These are phyloP conservation scores for Zoanthus solanderi DNA, from an alignment of 92 coral and sea anemone species.

Conservation along the genomic window DNA sequence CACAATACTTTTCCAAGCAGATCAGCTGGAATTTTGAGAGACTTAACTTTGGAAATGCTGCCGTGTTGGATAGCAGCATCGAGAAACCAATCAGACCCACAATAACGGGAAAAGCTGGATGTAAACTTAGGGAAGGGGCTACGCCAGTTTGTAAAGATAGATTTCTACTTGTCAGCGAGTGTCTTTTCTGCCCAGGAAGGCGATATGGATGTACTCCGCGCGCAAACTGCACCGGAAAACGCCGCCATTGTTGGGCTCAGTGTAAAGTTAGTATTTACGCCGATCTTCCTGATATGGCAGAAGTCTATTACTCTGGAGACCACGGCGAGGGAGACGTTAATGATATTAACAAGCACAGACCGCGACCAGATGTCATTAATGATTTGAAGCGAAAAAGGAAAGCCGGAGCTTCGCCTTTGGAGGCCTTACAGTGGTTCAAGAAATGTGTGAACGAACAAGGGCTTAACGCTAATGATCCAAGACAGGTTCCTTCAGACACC, in stretches of 20 bases:
- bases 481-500: constrained; percentile 75
- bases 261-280: constrained; percentile 92
- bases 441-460: constrained; percentile 80
- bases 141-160: constrained; percentile 88
- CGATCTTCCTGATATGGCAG: constrained; percentile 80
- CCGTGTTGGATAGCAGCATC: constrained; percentile 81
- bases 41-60: constrained; percentile 91
- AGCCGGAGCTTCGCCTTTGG: constrained; percentile 74
- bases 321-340: constrained; percentile 91
- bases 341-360: constrained; percentile 84
- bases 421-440: constrained; percentile 81
- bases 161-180: constrained; percentile 96
- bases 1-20: constrained; percentile 88
- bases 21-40: constrained; percentile 99
- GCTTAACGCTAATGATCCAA: constrained; percentile 69
- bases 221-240: constrained; percentile 91
- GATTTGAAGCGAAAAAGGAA: constrained; percentile 75
- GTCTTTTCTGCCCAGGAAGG: constrained; percentile 94
- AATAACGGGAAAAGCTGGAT: constrained; percentile 88
- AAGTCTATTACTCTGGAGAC: constrained; percentile 88
- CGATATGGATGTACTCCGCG: constrained; percentile 96
- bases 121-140: constrained; percentile 86
- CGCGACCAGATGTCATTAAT: constrained; percentile 68
- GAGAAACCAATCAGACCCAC: constrained; percentile 93
- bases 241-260: constrained; percentile 92